Base-by-base conservation (phyloP, 2,113 vertebrate species). In the Serilophus lunatus region DNA sequence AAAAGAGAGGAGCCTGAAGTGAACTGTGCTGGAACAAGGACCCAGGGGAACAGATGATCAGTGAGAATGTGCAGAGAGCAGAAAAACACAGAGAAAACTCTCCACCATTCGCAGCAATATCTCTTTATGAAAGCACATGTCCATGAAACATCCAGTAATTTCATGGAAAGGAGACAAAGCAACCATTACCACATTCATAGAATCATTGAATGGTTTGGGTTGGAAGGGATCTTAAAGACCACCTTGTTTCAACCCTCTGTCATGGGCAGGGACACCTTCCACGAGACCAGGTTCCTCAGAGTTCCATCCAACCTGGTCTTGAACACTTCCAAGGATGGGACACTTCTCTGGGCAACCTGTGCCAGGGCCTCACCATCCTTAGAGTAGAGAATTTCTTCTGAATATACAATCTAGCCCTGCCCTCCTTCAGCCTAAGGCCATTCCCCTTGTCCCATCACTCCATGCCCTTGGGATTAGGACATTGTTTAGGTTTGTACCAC, bases 151-250 rank as follows among this genome's bases (percentile, higher is more conserved):
- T 16, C 36, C 15, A 56, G 22, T 18, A 71, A 64, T 36, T 40
- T 45, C 24, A 38, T 0, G 18, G 72, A 36, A 82, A 88, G 38
- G 33, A 56, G 89, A 35, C 12, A 91, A 60, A 82, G 18, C 40
- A 65, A 38, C 7, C 4, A 3, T 24, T 15, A 36, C 26, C 6
- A 22, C 0, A 1, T 4, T 29, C 9, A 31, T 1, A 11, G 13
- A 49, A 54, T 16, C n/a, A 6, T n/a, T 15, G 79, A 61, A 35
- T 6, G 31, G 12, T 61, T 54, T 49, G 31, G 12, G 5, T 23
- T 9, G 8, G 14, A 49, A 49, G 25, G 14, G 10, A 22, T 15
- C 20, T 68, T 31, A 49, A 49, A 42, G 14, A 23, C 6, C 54
- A 13, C 15, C 25, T 49, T 9, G 2, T 36, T 63, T 25, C 49